Percentiles rank a stretch among this genome's conserved stretches.
Evolutionary conservation across 2,113 vertebrate genomes (phyloP).

Genomic region (Thunnus thynnus): DNA sequence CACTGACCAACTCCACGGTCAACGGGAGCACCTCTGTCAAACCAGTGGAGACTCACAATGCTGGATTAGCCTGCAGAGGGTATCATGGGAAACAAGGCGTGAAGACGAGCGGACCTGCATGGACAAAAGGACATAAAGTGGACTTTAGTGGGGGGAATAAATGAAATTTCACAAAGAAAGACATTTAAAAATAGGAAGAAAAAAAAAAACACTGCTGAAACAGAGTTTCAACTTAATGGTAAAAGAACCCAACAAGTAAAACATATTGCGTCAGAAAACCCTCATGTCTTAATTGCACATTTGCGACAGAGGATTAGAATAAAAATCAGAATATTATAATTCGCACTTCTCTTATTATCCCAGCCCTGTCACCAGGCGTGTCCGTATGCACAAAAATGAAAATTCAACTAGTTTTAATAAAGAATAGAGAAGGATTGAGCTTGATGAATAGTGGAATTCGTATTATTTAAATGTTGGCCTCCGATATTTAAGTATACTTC

Average conservation of each 20-base stretch:
- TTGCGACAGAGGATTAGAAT: background rate
- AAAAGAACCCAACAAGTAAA: background rate
- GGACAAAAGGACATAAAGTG: constrained; percentile 44
- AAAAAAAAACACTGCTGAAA: background rate
- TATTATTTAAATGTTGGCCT: too few species aligned
- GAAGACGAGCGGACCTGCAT: constrained; percentile 23
- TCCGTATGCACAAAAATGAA: background rate
- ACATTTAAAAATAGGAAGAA: background rate
- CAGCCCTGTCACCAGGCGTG: too few species aligned
- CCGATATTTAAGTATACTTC: too few species aligned
- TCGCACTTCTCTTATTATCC: background rate
- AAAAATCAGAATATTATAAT: background rate
- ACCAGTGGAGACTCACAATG: constrained; percentile 23
- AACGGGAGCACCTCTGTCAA: constrained; percentile 64
- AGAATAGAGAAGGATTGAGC: background rate
- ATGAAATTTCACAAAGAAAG: constrained; percentile 2
- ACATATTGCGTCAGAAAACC: background rate
- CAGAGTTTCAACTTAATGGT: background rate
- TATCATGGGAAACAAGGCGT: constrained; percentile 34
- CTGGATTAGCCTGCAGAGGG: constrained; percentile 28
- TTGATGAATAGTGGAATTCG: background rate
- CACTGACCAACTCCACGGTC: constrained; percentile 80
- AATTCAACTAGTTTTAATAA: background rate
- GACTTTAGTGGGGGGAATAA: constrained; percentile 45
- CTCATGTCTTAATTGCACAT: background rate